A percentile compares a stretch with the other conserved stretches of the same genome.
These are phyloP conservation scores for Ascaphus truei DNA, from an alignment of 2,113 vertebrate species.

Conservation along the genomic window DNA sequence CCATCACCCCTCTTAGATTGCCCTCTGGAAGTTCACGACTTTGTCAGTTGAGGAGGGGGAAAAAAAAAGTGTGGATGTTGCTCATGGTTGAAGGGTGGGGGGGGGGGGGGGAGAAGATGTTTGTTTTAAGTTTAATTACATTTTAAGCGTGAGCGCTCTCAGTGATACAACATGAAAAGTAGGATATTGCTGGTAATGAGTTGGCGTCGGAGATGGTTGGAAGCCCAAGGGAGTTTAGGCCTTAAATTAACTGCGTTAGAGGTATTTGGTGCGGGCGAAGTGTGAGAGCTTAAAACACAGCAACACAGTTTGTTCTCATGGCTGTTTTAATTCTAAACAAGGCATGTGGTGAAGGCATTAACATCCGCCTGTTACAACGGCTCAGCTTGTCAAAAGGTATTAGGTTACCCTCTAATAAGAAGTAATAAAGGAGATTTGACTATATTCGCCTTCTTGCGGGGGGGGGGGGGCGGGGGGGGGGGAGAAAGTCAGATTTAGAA, in stretches of 20 bases:
- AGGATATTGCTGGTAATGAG: conserved; percentile 80
- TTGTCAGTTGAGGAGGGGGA: conserved; percentile 36
- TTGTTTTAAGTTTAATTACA: conserved; percentile 93
- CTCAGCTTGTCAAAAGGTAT: conserved; percentile 73
- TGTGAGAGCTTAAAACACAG: conserved; percentile 65
- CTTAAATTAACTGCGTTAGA: conserved; percentile 75
- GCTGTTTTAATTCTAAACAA: conserved; percentile 59
- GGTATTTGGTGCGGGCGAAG: conserved; percentile 72
- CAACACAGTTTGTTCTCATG: conserved; percentile 63
- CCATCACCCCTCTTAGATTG: conserved; percentile 52
- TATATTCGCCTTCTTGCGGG: conserved; percentile 44
- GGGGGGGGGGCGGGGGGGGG: too few species aligned
- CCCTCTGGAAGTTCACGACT: conserved; percentile 44
- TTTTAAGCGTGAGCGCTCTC: conserved; percentile 74
- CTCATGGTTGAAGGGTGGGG: conserved; percentile 20
- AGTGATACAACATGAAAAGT: conserved; percentile 64
- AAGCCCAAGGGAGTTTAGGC: conserved; percentile 74
- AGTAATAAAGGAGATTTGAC: conserved; percentile 70
- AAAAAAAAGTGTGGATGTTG: conserved; percentile 34
- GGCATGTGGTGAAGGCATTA: conserved; percentile 61
- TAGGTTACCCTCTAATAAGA: conserved; percentile 76
- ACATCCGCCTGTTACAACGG: conserved; percentile 68
- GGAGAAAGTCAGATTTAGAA: conserved; percentile 37
- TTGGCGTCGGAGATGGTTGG: conserved; percentile 72
- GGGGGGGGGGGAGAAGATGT: conserved; percentile 58